phyloP scores from a whole-genome alignment of 2,113 vertebrate genomes.

The Carlito syrichta region DNA sequence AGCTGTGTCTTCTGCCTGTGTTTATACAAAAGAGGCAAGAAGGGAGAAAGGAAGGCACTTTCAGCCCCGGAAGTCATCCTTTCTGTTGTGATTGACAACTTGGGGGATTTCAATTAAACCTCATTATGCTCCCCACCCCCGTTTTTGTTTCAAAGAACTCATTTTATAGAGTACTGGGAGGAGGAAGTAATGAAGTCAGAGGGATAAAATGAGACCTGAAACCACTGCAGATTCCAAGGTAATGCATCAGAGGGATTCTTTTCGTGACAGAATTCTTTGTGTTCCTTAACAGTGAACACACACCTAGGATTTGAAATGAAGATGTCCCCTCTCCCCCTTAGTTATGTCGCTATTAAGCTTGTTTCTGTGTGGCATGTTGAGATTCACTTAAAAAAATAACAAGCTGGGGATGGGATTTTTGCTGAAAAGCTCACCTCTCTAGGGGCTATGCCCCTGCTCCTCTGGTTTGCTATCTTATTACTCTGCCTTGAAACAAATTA shows the following conservation, averaged over 20 bases:
- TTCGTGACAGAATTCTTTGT: not conserved
- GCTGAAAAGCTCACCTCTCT: not conserved
- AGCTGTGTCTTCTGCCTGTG: not conserved
- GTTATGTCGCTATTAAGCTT: not conserved
- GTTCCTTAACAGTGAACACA: not conserved
- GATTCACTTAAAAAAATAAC: not conserved
- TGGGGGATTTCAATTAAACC: not conserved
- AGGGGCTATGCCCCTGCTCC: not conserved
- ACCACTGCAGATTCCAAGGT: not conserved
- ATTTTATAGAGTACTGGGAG: not conserved
- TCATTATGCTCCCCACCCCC: not conserved
- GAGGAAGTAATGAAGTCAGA: not conserved
- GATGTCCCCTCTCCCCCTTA: not conserved
- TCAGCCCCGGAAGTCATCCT: not conserved
- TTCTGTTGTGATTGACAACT: not conserved
- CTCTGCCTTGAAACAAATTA: not conserved
- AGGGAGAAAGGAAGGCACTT: not conserved
- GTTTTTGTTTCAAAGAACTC: conserved; percentile 31
- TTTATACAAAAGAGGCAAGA: conserved; percentile 2
- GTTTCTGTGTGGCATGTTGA: not conserved
- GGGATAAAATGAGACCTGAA: not conserved
- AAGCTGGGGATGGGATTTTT: not conserved
- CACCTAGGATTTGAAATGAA: not conserved
- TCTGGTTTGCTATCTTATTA: not conserved
- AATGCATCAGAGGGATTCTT: not conserved